Base-by-base conservation (phyloP, 2,888 invertebrate genomes). In the Hyles lineata region DNA sequence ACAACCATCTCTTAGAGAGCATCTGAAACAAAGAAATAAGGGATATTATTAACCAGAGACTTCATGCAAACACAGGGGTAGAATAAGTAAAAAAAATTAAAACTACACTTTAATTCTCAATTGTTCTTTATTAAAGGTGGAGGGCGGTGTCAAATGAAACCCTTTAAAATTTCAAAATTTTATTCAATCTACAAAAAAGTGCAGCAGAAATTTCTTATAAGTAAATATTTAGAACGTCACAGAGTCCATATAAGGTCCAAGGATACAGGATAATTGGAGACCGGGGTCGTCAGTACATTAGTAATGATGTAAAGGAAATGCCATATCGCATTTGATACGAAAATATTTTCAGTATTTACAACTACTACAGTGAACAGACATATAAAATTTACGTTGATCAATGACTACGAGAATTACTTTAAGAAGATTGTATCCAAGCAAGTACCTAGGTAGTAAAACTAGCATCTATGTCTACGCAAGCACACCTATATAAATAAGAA, bases 131-230 rank as follows among this genome's bases (percentile, higher is more conserved):
- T 94, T 93, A 83, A 80, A 90, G 91, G 90, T 87, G 80, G 82
- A 87, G 84, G 90, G 89, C 87, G 87, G 88, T 81, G 83, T 90
- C 87, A 94, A 94, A 94, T 94, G 92, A 94, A 94, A 94, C 92
- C 93, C 93, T 89, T 91, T 82, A 74, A 84, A 85, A 82, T 90
- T 90, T 84, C 80, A 93, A 88, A 87, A 76, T 78, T 92, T 92
- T 92, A 92, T 92, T 92, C 59, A 76, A 80, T 85, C 85, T 80
- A 90, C 90, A 91, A 83, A 70, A 62, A 70, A 67, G 63, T 50
- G 43, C 60, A 70, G 72, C 58, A 70, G 21, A 35, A 70, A 72
- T 70, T 55, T 60, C 72, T 72, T 70, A 69, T 25, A 29, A 50
- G 58, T 72, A 62, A 7, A 43, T 32, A 59, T 43, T 67, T 35